phyloP scores from a whole-genome alignment of 2,113 vertebrate species.

The Siphamia tubifer region DNA sequence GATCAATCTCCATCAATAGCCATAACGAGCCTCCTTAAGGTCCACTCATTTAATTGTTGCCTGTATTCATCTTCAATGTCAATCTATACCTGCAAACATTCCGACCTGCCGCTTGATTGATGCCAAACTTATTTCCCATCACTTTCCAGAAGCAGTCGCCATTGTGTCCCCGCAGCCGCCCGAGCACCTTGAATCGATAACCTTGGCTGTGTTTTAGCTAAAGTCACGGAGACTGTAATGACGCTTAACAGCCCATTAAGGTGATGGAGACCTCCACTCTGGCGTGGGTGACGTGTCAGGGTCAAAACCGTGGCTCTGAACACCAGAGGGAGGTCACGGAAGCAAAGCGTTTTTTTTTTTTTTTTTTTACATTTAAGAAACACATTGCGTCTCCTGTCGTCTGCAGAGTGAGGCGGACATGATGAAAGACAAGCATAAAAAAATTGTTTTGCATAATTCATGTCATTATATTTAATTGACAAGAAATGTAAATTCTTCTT shows the following conservation, averaged over 20 bases:
- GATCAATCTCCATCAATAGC: constrained; percentile 60
- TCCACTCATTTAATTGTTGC: constrained; percentile 6
- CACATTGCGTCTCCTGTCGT: not conserved
- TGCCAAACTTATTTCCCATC: not conserved
- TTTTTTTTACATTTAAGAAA: not conserved
- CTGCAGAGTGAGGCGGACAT: not conserved
- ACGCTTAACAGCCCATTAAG: constrained; percentile 60
- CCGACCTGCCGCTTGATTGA: not conserved
- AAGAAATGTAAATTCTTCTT: not conserved
- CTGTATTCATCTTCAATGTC: constrained; percentile 2
- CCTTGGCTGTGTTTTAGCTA: constrained; percentile 56
- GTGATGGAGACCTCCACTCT: constrained; percentile 53
- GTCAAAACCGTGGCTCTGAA: constrained; percentile 13
- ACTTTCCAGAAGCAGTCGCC: constrained; percentile 15
- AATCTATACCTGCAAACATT: constrained; percentile 10
- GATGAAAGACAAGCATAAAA: too few relatives aligned
- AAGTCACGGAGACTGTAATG: constrained; percentile 54
- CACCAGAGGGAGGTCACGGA: not conserved
- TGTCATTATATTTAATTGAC: not conserved
- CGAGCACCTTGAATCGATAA: constrained; percentile 50
- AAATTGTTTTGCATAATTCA: too few relatives aligned
- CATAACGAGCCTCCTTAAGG: constrained; percentile 42
- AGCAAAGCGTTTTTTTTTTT: not conserved
- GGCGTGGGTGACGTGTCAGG: constrained; percentile 17
- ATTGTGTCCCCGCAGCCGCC: constrained; percentile 11